These are phyloP conservation scores for Actinia equina DNA, from an alignment of 64 coral and sea anemone genomes.

Conservation along the genomic window DNA sequence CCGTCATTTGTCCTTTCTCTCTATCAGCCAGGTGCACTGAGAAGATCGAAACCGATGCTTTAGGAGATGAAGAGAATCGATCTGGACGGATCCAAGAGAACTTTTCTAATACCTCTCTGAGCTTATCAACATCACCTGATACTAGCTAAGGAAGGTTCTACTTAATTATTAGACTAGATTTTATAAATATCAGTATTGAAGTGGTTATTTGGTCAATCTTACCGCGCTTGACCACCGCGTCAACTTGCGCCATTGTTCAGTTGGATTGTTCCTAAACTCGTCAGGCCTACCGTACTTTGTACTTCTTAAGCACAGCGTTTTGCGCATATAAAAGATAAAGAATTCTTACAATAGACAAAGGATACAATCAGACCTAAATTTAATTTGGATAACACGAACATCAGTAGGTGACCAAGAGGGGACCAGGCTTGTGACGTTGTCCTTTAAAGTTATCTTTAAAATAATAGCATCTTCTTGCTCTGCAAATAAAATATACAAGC, in stretches of 20 bases:
- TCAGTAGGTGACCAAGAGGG: neutral
- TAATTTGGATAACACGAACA: neutral
- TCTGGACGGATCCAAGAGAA: neutral
- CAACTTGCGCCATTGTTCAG: no score
- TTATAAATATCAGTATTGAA: no score
- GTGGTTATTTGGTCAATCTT: no score
- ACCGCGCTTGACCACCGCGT: no score
- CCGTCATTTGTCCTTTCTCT: neutral
- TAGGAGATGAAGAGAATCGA: neutral
- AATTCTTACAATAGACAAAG: neutral
- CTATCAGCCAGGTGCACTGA: conserved; percentile 9
- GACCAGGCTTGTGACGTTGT: neutral
- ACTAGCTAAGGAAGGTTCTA: neutral
- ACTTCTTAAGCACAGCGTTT: no score
- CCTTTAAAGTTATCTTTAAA: conserved; percentile 7
- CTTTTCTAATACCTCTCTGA: neutral
- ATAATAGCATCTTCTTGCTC: neutral
- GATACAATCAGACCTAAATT: conserved; percentile 5
- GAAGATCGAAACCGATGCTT: conserved; percentile 5
- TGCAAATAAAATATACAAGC: neutral
- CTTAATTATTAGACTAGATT: no score
- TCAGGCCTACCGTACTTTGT: no score
- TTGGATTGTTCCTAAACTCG: no score
- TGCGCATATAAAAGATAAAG: no score
- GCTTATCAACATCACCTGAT: neutral